Evolutionary conservation across 2,888 invertebrate species (phyloP), one percentile per base, ranked within the genome.

Genomic region (Luperina nickerlii): DNA sequence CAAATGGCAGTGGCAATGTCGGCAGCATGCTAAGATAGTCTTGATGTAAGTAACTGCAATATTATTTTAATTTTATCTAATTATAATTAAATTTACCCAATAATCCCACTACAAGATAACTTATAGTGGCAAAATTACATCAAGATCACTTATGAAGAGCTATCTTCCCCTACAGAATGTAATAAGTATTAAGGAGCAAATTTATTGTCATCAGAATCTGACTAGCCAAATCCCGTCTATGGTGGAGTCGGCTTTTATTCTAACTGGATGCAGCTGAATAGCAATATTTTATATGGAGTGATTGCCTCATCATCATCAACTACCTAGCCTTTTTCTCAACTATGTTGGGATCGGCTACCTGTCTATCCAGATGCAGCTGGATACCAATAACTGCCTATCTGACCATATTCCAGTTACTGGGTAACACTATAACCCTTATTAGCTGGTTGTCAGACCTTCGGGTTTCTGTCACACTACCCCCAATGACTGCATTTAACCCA

Each of bases 221-320:
- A 0, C 0, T 48, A 27, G 27, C 24, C 32, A 51, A 4, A 57
- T 15, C 0, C 0, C 13, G 38, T 24, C 32, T 70, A 24, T 24
- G 0, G 9, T 9, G 32, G 15, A 0, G 1, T 18, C 6, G 0
- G 9, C 3, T 54, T n/a, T 15, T n/a, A 54, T 24, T 9, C 24
- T 57, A 38, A n/a, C 9, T 18, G 9, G 18, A 38, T 24, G 15
- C 6, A 38, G 24, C 9, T 5, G 24, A 24, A 32, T 13, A 15
- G 18, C 13, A 42, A 7, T 45, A n/a, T n/a, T 67, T 45, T n/a
- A n/a, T 9, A 18, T 11, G 9, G 7, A 62, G 27, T 13, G 13
- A 11, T 27, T 62, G 27, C 27, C 62, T 24, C 54, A 68, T 48
- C 27, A 48, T 9, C 20, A 20, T 13, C n/a, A n/a, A n/a, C n/a